Base-by-base conservation (phyloP, 2,888 invertebrate species). In the Blastobasis lacticolella region DNA sequence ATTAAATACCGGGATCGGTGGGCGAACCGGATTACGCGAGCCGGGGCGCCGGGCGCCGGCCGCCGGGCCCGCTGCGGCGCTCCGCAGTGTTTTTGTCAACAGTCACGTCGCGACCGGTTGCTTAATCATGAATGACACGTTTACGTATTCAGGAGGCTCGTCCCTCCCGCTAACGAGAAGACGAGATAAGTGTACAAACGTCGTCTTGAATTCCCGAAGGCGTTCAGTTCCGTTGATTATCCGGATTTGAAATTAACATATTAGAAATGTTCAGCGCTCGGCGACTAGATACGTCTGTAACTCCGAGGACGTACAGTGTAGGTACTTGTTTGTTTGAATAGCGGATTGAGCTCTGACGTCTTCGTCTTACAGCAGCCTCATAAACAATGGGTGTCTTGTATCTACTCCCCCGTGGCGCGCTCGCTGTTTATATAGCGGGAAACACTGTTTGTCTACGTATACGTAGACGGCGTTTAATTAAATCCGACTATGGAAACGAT, bases 101-200 rank as follows among this genome's bases (percentile, higher is more conserved):
- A 78, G 75, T 78, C 80, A 78, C 79, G 79, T 78, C 64, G 63
- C 67, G 68, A 71, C 70, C 73, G 72, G 73, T 79, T 78, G 78
- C 75, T 80, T 85, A 80, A 81, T 82, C 80, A 80, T 81, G 82
- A 85, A 81, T 83, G 81, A 79, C 80, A 71, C 73, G 80, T 74
- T 86, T 86, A 78, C 73, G 84, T 85, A 87, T 87, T 86, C 86
- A 82, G 73, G 64, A 71, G 76, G 76, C 77, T 78, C 74, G 68
- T 73, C 69, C 74, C 69, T 71, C 69, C 73, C 70, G 76, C 81
- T 86, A 87, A 86, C 85, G 81, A 86, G 84, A 76, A 77, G 69
- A 78, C 82, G 78, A 79, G 85, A 84, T 84, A 83, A 85, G 81
- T 84, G 82, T 82, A 81, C 82, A 77, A 85, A 84, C 80, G 81